Percentiles rank a stretch among this genome's conserved stretches.
phyloP scores from a whole-genome alignment of 37 sponge, comb jelly and placozoan genomes.

The Aplysina aerophoba region DNA sequence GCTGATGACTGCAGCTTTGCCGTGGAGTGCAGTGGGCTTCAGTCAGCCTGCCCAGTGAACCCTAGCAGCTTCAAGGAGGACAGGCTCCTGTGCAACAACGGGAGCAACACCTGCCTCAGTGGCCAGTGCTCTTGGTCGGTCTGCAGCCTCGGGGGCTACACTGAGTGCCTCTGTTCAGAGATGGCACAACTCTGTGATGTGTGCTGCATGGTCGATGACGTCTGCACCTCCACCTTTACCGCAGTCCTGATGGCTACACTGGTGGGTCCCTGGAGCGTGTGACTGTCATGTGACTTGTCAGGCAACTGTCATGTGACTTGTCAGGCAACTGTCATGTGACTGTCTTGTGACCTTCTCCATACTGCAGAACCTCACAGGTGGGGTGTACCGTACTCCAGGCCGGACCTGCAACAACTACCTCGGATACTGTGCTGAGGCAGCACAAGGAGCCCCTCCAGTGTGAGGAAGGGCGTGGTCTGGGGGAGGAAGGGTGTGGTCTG shows the following conservation, averaged over 20 bases:
- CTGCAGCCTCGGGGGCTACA: slow-evolving; percentile 17
- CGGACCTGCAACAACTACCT: slow-evolving; percentile 79
- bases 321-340: too few species aligned
- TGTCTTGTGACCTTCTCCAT: not conserved
- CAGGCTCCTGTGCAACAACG: slow-evolving; percentile 50
- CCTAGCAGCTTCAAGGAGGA: slow-evolving; percentile 1
- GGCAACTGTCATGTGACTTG: not conserved
- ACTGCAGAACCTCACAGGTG: slow-evolving; percentile 2
- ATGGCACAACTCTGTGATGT: slow-evolving; percentile 56
- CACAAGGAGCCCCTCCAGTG: not conserved
- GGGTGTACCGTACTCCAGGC: slow-evolving; percentile 45
- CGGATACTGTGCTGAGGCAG: slow-evolving; percentile 76
- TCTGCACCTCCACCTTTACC: slow-evolving; percentile 29
- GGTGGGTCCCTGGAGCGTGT: not conserved
- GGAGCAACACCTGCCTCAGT: slow-evolving; percentile 53
- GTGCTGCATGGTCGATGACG: slow-evolving; percentile 46
- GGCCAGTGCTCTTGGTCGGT: slow-evolving; percentile 68
- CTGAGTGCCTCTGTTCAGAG: slow-evolving; percentile 76
- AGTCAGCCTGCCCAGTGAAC: not conserved
- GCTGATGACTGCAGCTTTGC: not conserved
- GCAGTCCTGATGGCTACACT: not conserved
- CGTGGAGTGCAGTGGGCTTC: not conserved
- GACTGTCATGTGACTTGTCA: not conserved
- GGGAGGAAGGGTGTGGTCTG: not conserved
- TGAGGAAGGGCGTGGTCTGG: not conserved